A percentile compares a stretch with the other conserved stretches of the same genome.
These are phyloP conservation scores for Calidris pygmaea DNA, from an alignment of 2,113 vertebrate genomes.

Conservation along the genomic window DNA sequence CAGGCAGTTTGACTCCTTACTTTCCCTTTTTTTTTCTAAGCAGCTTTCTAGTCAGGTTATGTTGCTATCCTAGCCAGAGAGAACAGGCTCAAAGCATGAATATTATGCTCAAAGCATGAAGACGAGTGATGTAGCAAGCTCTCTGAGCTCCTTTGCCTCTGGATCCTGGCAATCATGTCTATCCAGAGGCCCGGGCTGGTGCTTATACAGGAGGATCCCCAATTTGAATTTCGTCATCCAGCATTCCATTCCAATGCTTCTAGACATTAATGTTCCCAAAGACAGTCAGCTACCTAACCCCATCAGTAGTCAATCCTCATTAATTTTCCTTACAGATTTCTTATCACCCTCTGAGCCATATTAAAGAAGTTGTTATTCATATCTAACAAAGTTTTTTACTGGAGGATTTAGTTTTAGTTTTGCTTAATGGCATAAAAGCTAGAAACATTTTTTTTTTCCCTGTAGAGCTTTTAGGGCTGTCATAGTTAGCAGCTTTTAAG, in stretches of 20 bases:
- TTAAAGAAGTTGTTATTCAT: background rate
- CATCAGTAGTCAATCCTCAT: background rate
- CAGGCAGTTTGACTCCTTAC: background rate
- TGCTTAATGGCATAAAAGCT: background rate
- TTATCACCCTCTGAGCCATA: background rate
- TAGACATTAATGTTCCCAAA: background rate
- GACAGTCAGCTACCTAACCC: background rate
- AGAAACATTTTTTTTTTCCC: rapidly evolving
- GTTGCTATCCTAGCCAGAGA: background rate
- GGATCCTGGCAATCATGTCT: background rate
- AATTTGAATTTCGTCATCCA: background rate
- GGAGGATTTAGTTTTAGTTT: background rate
- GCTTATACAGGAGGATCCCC: background rate
- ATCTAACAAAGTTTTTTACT: background rate
- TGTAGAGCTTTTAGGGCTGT: background rate
- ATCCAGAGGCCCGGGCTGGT: background rate
- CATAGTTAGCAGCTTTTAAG: background rate
- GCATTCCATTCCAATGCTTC: background rate
- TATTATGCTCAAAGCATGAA: background rate
- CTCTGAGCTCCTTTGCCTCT: background rate
- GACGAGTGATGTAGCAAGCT: rapidly evolving
- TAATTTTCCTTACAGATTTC: background rate
- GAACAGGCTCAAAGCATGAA: background rate
- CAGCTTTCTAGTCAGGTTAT: background rate
- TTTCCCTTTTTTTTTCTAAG: background rate